These are phyloP conservation scores for Lithobates sylvaticus DNA, from an alignment of 2,797 vertebrate species.

Conservation along the genomic window DNA sequence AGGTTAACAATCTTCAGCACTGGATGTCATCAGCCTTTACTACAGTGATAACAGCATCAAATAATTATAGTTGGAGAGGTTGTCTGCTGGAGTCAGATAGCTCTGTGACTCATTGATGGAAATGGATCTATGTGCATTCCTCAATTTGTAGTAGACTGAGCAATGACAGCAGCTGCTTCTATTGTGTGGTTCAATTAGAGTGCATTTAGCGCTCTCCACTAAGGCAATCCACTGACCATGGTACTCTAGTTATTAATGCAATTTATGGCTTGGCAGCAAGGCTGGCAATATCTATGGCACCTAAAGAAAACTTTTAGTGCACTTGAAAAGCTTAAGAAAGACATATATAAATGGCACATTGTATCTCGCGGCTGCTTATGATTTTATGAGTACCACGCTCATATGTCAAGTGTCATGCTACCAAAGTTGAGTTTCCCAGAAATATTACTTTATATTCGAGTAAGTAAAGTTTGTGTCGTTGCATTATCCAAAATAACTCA, in stretches of 20 bases:
- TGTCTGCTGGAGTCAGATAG: constrained; percentile 9
- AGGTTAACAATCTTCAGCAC: not conserved
- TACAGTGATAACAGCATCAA: not conserved
- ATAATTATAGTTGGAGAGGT: constrained; percentile 5
- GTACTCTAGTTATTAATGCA: constrained; percentile 48
- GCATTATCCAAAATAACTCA: constrained; percentile 59
- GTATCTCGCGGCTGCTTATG: constrained; percentile 38
- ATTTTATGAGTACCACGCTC: constrained; percentile 48
- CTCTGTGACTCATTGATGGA: not conserved
- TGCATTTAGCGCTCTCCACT: constrained; percentile 35
- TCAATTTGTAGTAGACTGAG: constrained; percentile 8
- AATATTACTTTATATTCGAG: constrained; percentile 60
- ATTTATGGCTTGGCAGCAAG: constrained; percentile 42
- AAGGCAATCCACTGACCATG: constrained; percentile 23
- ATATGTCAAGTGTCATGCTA: constrained; percentile 59
- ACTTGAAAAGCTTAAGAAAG: constrained; percentile 47
- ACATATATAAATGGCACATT: constrained; percentile 38
- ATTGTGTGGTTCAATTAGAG: constrained; percentile 58
- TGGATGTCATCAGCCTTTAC: not conserved
- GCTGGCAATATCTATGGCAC: constrained; percentile 21
- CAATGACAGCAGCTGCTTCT: constrained; percentile 19
- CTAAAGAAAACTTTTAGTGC: constrained; percentile 51
- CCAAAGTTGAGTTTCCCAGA: constrained; percentile 52
- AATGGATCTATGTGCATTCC: constrained; percentile 11
- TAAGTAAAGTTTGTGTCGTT: constrained; percentile 54